Conservation (phyloP, 2,113 vertebrate genomes). For the Vulpes ferrilata region DNA sequence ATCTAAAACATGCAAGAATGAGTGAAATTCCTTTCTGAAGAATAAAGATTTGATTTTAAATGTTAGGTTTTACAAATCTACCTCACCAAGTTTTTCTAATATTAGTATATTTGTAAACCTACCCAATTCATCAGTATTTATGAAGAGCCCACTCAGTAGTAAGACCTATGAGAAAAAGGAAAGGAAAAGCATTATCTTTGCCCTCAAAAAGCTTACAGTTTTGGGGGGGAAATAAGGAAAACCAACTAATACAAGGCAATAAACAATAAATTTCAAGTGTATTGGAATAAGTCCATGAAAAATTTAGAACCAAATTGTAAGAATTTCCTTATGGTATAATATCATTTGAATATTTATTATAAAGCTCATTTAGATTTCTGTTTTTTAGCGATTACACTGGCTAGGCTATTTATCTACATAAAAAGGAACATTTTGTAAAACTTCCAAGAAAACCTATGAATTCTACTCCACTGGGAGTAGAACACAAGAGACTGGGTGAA, state of each 20-base stretch:
- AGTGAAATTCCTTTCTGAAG: neutral
- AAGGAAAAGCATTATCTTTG: neutral
- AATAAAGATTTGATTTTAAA: constrained; percentile 32
- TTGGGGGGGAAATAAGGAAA: neutral
- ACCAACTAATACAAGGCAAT: neutral
- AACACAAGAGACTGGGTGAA: neutral
- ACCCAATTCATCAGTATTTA: neutral
- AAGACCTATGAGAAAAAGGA: neutral
- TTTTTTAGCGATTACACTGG: neutral
- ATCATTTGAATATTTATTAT: constrained; percentile 46
- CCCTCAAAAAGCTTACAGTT: neutral
- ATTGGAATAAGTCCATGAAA: neutral
- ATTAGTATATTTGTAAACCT: neutral
- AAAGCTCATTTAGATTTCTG: neutral
- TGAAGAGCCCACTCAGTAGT: neutral
- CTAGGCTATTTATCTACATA: neutral
- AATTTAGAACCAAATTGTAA: neutral
- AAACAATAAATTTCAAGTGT: neutral
- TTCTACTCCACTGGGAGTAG: neutral
- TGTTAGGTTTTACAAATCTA: neutral
- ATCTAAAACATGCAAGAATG: neutral
- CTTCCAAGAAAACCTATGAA: neutral
- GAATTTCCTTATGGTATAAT: neutral
- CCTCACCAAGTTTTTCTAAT: neutral
- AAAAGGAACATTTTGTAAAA: neutral